These are phyloP conservation scores for Agriopis aurantiaria DNA, from an alignment of 2,888 invertebrate species.

Conservation along the genomic window DNA sequence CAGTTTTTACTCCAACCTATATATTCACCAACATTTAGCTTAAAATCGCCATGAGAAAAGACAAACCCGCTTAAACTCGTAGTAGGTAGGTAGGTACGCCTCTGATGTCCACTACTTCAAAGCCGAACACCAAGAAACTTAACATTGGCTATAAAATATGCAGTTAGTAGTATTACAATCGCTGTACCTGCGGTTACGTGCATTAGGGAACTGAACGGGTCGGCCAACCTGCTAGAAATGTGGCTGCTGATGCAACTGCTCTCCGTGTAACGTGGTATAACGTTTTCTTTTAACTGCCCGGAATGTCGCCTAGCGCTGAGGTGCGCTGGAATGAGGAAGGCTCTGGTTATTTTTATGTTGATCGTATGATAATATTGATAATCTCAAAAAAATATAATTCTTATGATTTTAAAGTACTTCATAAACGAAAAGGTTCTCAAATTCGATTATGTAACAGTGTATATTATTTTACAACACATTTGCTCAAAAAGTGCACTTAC, in stretches of 20 bases:
- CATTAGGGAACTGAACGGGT: conserved; percentile 56
- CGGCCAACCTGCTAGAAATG: conserved; percentile 69
- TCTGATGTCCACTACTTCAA: neutral
- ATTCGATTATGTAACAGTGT: too few species aligned
- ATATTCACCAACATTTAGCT: too few species aligned
- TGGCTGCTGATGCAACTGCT: conserved; percentile 49
- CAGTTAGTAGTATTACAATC: conserved; percentile 53
- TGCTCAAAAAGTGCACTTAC: too few species aligned
- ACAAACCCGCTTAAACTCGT: too few species aligned
- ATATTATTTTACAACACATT: too few species aligned
- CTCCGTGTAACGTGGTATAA: conserved; percentile 23
- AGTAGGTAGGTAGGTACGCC: too few species aligned
- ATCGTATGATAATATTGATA: neutral
- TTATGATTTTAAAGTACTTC: too few species aligned
- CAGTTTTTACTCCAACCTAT: too few species aligned
- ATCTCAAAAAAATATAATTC: neutral
- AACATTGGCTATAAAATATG: conserved; percentile 42
- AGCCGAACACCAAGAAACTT: neutral
- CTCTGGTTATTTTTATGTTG: conserved; percentile 14
- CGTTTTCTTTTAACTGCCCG: conserved; percentile 35
- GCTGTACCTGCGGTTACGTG: conserved; percentile 52
- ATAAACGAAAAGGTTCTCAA: too few species aligned
- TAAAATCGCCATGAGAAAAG: too few species aligned
- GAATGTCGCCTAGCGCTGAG: conserved; percentile 28
- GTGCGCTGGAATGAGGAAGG: conserved; percentile 27